phyloP scores from a whole-genome alignment of 2,888 invertebrate genomes.

The Agonopterix arenella region DNA sequence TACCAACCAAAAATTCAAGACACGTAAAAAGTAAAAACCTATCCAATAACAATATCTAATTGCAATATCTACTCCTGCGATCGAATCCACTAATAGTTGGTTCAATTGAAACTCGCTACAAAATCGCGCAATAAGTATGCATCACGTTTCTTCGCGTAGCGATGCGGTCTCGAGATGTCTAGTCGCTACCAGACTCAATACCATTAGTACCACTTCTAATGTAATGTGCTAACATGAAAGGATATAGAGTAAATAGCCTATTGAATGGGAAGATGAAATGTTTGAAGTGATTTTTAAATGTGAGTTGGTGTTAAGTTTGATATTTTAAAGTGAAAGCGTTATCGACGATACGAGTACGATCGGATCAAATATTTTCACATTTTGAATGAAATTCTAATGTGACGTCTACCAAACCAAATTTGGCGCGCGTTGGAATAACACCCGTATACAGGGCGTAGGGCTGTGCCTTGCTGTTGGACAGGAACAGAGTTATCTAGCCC shows the following conservation, averaged over 20 bases:
- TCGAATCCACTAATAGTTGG: conserved; percentile 43
- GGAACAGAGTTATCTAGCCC: no score
- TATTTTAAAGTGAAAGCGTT: no score
- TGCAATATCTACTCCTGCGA: not conserved
- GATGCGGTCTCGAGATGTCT: conserved; percentile 59
- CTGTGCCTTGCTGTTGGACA: no score
- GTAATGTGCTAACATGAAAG: conserved; percentile 3
- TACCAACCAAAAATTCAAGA: no score
- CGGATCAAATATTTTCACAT: no score
- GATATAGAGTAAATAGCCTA: conserved; percentile 1
- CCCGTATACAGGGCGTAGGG: no score
- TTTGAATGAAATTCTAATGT: no score
- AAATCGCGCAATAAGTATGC: conserved; percentile 74
- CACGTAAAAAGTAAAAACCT: no score
- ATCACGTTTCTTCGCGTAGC: conserved; percentile 50
- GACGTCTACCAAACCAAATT: no score
- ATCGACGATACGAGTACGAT: no score
- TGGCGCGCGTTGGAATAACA: no score
- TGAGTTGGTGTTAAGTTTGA: no score
- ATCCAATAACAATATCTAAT: not conserved
- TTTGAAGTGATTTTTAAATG: not conserved
- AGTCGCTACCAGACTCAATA: conserved; percentile 30
- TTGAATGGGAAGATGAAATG: not conserved
- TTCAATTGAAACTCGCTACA: conserved; percentile 62
- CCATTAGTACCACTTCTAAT: conserved; percentile 38